Evolutionary conservation across 1,140 invertebrate genomes (phyloP).

Genomic region (Chironomus tepperi): DNA sequence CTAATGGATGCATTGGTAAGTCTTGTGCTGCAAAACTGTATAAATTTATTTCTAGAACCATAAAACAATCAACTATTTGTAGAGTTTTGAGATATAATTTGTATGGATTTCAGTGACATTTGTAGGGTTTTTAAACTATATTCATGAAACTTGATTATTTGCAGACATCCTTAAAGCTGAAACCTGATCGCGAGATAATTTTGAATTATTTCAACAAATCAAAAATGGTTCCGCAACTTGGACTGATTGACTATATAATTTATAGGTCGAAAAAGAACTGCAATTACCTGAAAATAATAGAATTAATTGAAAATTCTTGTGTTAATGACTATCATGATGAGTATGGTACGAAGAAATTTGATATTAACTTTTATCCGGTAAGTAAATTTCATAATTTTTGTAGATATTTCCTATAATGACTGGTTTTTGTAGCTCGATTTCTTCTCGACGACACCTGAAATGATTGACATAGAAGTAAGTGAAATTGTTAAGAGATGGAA

Average conservation of each 20-base stretch:
- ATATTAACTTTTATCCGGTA: conserved; percentile 8
- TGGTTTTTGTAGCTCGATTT: not conserved
- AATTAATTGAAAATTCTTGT: not conserved
- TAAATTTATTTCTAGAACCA: too few relatives aligned
- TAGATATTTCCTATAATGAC: too few relatives aligned
- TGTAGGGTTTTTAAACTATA: not conserved
- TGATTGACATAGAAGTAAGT: conserved; percentile 9
- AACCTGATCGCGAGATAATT: not conserved
- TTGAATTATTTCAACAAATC: not conserved
- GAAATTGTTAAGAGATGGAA: conserved; percentile 15
- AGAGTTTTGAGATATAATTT: too few relatives aligned
- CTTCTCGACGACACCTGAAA: conserved; percentile 4
- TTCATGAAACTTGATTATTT: not conserved
- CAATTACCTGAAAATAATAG: conserved; percentile 6
- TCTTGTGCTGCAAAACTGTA: not conserved
- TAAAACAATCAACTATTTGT: too few relatives aligned
- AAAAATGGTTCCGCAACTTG: not conserved
- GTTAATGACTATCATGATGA: not conserved
- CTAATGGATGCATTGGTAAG: conserved; percentile 16
- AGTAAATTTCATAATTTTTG: not conserved
- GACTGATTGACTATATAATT: not conserved
- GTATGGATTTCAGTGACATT: too few relatives aligned
- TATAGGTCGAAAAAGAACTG: not conserved
- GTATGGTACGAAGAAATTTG: not conserved
- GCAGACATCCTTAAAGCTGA: not conserved